These are phyloP conservation scores for Agapornis roseicollis DNA, from an alignment of 2,113 vertebrate species.

Conservation along the genomic window DNA sequence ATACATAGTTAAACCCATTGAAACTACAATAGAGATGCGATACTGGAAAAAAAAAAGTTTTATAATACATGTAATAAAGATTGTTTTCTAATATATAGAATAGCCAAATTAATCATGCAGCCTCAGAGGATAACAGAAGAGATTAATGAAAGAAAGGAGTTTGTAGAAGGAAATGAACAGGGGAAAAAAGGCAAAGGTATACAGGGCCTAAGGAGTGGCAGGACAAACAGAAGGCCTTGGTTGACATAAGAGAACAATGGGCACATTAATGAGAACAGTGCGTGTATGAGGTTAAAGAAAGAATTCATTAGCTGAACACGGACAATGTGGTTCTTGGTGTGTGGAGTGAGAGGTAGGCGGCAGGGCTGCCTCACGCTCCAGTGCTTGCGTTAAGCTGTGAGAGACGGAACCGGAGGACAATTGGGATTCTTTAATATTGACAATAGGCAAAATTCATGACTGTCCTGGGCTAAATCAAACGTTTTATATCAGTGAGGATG, in stretches of 20 bases:
- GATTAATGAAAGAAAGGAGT: not conserved
- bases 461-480: not conserved
- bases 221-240: conserved; percentile 33
- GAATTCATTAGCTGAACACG: not conserved
- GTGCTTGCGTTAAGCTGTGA: fast-evolving
- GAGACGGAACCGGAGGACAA: not conserved
- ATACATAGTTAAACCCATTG: not conserved
- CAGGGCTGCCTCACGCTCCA: not conserved
- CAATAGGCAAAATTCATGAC: not conserved
- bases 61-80: not conserved
- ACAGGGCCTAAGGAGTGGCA: conserved; percentile 4
- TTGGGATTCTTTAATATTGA: not conserved
- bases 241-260: conserved; percentile 42
- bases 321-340: not conserved
- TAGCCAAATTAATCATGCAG: not conserved
- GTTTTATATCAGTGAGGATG: not conserved
- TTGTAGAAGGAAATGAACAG: not conserved
- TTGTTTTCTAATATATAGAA: not conserved
- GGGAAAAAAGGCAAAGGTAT: not conserved
- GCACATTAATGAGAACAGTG: conserved; percentile 1
- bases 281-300: not conserved
- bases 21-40: not conserved
- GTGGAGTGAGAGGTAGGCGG: not conserved
- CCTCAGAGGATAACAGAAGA: not conserved
- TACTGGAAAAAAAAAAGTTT: not conserved